phyloP scores from a whole-genome alignment of 2,113 vertebrate genomes.

The Charadrius vociferus region DNA sequence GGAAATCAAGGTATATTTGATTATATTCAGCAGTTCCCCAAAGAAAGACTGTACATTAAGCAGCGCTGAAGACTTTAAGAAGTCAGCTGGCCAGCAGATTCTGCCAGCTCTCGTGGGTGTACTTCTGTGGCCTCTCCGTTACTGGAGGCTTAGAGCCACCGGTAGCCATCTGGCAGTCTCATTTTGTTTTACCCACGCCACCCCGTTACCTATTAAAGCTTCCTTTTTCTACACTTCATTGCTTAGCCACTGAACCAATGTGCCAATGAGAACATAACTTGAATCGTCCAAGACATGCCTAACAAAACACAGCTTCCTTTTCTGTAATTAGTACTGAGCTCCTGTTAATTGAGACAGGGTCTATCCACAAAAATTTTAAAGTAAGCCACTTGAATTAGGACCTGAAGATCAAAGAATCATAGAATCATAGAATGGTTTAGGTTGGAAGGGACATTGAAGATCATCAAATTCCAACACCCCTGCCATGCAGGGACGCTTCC shows the following conservation, averaged over 20 bases:
- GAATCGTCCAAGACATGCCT: neutral
- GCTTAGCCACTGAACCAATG: neutral
- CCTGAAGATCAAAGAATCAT: neutral
- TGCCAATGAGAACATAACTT: neutral
- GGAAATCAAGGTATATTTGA: constrained; percentile 18
- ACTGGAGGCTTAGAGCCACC: neutral
- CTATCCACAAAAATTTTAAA: neutral
- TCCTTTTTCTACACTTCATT: neutral
- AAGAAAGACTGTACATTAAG: neutral
- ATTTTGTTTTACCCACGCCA: neutral
- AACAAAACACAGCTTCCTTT: neutral
- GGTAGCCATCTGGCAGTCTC: neutral
- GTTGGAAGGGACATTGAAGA: no score
- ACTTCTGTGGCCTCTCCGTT: neutral
- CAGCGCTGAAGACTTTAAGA: neutral
- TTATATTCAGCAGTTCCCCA: neutral
- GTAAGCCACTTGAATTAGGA: neutral
- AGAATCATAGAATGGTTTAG: no score
- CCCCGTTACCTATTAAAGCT: neutral
- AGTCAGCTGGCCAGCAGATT: neutral
- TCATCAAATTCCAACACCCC: no score
- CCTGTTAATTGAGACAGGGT: neutral
- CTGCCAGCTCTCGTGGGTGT: neutral
- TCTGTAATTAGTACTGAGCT: neutral
- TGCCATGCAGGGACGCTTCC: no score